These are phyloP conservation scores for Regulus satrapa DNA, from an alignment of 2,113 vertebrate species.

Conservation along the genomic window DNA sequence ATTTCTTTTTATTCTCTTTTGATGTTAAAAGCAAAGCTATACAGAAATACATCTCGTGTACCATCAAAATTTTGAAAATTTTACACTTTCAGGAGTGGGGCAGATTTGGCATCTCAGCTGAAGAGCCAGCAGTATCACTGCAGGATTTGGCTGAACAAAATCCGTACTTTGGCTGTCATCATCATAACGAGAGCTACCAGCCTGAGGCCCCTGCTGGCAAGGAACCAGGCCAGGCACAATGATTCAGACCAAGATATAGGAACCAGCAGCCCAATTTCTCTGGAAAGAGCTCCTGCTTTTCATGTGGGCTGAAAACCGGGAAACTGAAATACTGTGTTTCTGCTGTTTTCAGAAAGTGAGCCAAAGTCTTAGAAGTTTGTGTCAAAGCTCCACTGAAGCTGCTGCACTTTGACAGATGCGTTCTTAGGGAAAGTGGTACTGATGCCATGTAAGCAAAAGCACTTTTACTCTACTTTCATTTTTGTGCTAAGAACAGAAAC, in stretches of 20 bases:
- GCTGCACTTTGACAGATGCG: background rate
- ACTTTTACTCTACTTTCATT: background rate
- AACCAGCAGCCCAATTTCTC: background rate
- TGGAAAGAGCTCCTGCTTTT: background rate
- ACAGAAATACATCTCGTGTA: background rate
- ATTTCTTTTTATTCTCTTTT: background rate
- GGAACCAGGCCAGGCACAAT: background rate
- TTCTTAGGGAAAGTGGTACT: background rate
- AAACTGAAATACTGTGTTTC: background rate
- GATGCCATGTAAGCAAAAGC: background rate
- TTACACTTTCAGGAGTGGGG: background rate
- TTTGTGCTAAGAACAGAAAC: background rate
- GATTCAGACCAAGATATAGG: background rate
- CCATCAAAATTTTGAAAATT: background rate
- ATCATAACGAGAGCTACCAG: background rate
- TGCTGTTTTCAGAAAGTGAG: background rate
- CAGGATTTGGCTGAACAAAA: background rate
- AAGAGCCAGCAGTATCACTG: background rate
- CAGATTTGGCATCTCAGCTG: background rate
- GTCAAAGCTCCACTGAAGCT: background rate
- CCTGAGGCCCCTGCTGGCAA: background rate
- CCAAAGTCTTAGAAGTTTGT: background rate
- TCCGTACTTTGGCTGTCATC: background rate
- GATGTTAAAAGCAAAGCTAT: background rate
- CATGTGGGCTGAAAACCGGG: background rate